Evolutionary conservation across 2,797 vertebrate species (phyloP).

Genomic region (Betta splendens): DNA sequence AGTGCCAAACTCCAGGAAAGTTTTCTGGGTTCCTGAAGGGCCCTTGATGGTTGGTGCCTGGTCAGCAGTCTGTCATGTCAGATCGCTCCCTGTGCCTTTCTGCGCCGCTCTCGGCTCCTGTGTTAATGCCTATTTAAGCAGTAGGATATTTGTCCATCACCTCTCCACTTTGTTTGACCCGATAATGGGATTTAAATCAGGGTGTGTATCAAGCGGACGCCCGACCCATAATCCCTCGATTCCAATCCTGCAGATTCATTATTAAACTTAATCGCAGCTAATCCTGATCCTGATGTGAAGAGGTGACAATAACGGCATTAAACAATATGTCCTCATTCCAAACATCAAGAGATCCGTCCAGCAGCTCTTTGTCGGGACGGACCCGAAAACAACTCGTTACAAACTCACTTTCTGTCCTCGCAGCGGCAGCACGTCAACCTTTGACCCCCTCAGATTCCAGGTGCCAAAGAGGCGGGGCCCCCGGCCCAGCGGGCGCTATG

Average conservation of each 20-base stretch:
- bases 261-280: neutral
- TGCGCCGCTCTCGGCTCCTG: constrained; percentile 24
- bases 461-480: constrained; percentile 24
- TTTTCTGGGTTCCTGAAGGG: constrained; percentile 25
- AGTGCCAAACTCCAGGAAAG: constrained; percentile 41
- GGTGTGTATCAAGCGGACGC: neutral
- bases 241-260: no score
- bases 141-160: constrained; percentile 14
- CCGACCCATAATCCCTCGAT: no score
- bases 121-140: constrained; percentile 30
- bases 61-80: constrained; percentile 59
- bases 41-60: constrained; percentile 39
- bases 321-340: constrained; percentile 2
- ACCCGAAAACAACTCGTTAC: constrained; percentile 12
- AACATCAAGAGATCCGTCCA: constrained; percentile 8
- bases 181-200: constrained; percentile 16
- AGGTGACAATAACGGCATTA: neutral
- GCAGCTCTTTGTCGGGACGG: neutral
- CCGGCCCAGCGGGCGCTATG: constrained; percentile 31
- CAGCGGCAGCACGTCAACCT: constrained; percentile 34
- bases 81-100: constrained; percentile 29
- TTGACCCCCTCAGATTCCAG: constrained; percentile 38
- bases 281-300: neutral
- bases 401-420: constrained; percentile 28
- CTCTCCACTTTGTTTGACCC: constrained; percentile 6